Evolutionary conservation across 1,140 invertebrate genomes (phyloP), one percentile per base, ranked within the genome.

Genomic region (Bradysia coprophila): DNA sequence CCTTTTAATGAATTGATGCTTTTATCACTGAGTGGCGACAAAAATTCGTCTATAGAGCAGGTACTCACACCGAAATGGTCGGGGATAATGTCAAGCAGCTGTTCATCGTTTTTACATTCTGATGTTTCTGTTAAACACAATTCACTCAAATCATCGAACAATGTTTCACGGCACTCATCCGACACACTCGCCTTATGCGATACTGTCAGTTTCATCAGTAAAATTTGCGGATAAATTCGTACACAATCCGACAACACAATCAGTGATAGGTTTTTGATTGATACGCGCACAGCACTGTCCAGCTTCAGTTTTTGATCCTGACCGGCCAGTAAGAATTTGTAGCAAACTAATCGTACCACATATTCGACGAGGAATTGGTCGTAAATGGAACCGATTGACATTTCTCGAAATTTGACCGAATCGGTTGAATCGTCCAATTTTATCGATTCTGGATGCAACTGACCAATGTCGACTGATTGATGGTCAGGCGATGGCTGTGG

Each of bases 181-280:
- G 10, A 16, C 19, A 39, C 21, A 23, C 18, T 36, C 18, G 10
- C 18, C 16, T 38, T 40, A 8, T 46, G 49, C 21, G 42, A 55
- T 34, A 56, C 53, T 49, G 68, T 65, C 24, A 82, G 51, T 36
- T 64, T 57, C 11, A 71, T 46, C 16, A 72, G 63, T 38, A 87
- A 72, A 19, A 78, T 53, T n/a, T 67, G 56, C 0, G 86, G 81
- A 46, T 71, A 66, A 21, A 88, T 51, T 22, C 66, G 65, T 22
- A 87, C 57, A 36, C 80, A 69, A 39, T 71, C 68, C 3, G 72
- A 67, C 10, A 90, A 53, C 53, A 80, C 85, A 36, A 68, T 69
- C 5, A 90, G 54, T 6, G 83, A 79, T 19, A 89, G 61, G 15
- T 78, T 76, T 65, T 89, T 88, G 1, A 87, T 74, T 48, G 83